Percentiles rank a stretch among this genome's conserved stretches.
Evolutionary conservation across 2,113 vertebrate species (phyloP).

Genomic region (Perca flavescens): DNA sequence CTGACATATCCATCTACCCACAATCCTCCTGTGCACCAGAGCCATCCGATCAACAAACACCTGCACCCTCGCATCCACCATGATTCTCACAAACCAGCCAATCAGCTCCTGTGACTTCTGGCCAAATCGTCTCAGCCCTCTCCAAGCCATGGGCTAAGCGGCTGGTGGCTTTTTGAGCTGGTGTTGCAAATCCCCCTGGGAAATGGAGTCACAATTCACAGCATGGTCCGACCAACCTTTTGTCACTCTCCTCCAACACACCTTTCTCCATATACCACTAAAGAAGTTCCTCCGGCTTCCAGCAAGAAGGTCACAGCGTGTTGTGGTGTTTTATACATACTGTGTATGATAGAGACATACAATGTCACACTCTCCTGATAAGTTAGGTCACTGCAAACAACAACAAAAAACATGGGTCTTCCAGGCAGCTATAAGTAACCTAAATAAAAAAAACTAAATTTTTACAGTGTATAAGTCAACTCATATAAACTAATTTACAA

Average conservation of each 20-base stretch:
- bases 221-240: conserved; percentile 78
- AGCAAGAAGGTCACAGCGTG: conserved; percentile 54
- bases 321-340: conserved; percentile 21
- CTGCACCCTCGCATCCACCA: conserved; percentile 80
- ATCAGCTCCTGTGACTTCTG: conserved; percentile 71
- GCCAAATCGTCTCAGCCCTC: conserved; percentile 71
- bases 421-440: conserved; percentile 30
- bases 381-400: not conserved
- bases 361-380: conserved; percentile 3
- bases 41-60: conserved; percentile 83
- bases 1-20: conserved; percentile 83
- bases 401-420: not conserved
- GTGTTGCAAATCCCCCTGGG: conserved; percentile 72
- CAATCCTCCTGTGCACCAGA: conserved; percentile 83
- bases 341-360: not conserved
- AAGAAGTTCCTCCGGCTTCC: conserved; percentile 81
- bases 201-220: conserved; percentile 78
- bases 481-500: not conserved
- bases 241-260: conserved; percentile 79
- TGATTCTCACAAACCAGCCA: conserved; percentile 79
- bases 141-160: conserved; percentile 74
- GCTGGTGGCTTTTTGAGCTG: conserved; percentile 72
- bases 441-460: not conserved
- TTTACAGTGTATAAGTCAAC: not conserved
- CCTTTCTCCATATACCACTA: conserved; percentile 76